Percentiles rank a stretch among this genome's conserved stretches.
Conservation (phyloP, 2,888 invertebrate genomes). For the Tetramorium bicarinatum region DNA sequence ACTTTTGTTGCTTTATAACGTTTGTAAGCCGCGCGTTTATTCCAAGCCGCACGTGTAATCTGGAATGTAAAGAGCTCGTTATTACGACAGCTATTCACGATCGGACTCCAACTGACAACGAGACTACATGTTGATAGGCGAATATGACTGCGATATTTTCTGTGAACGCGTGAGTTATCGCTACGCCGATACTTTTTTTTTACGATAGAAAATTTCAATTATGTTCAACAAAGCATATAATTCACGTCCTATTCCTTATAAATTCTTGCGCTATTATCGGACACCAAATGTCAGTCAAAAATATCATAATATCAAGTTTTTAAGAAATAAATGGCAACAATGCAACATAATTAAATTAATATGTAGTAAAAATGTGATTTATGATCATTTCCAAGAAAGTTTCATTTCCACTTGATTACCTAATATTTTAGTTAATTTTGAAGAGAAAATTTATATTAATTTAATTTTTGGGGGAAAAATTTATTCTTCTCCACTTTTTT, state of each 20-base stretch:
- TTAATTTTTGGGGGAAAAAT: background rate
- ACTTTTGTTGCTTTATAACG: slow-evolving; percentile 80
- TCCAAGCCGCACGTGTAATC: slow-evolving; percentile 68
- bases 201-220: slow-evolving; percentile 14
- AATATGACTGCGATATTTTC: slow-evolving; percentile 28
- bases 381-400: background rate
- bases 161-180: background rate
- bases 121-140: slow-evolving; percentile 51
- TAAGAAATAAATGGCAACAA: background rate
- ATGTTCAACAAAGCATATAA: background rate
- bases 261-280: background rate
- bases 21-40: slow-evolving; percentile 62
- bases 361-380: background rate
- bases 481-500: background rate
- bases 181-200: background rate
- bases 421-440: background rate
- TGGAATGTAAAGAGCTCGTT: slow-evolving; percentile 73
- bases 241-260: background rate
- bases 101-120: slow-evolving; percentile 55
- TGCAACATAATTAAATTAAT: background rate
- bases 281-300: background rate
- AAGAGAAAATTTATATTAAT: background rate
- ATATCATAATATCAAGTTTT: background rate
- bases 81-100: slow-evolving; percentile 68
- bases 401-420: background rate